Conservation (phyloP, 2,797 vertebrate species). For the Heliangelus exortis region DNA sequence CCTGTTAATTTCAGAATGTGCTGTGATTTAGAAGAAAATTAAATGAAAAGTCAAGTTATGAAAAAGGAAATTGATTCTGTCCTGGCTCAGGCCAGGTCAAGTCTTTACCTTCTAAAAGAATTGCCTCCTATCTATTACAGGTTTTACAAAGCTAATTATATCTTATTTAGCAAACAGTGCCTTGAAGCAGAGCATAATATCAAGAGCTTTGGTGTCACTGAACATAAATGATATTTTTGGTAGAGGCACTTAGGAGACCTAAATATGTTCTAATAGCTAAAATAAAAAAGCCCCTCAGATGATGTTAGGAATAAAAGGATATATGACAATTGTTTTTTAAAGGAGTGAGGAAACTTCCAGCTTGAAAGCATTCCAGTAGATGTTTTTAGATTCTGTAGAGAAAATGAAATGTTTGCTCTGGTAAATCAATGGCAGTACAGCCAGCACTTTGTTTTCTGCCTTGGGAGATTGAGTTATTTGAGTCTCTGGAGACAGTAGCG, state of each 20-base stretch:
- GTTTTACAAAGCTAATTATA: background rate
- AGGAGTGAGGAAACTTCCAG: background rate
- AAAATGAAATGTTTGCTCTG: background rate
- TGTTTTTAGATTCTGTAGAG: background rate
- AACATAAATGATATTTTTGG: background rate
- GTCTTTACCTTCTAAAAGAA: background rate
- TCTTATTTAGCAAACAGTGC: background rate
- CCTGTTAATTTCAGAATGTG: no score
- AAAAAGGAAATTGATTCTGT: no score
- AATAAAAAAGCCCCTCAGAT: background rate
- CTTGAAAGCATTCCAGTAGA: background rate
- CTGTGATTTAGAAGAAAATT: no score
- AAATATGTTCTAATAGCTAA: background rate
- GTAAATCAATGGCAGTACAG: background rate
- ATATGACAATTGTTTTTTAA: background rate
- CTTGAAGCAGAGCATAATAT: background rate
- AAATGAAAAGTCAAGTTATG: no score
- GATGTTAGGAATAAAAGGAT: background rate
- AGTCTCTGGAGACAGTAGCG: background rate
- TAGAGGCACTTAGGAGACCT: background rate
- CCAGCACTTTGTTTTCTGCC: background rate
- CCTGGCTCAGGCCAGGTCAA: no score
- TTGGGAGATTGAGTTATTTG: background rate
- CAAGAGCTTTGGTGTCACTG: background rate
- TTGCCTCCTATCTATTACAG: background rate